Conservation (phyloP, 2,888 invertebrate species). For the Biston stratarius region DNA sequence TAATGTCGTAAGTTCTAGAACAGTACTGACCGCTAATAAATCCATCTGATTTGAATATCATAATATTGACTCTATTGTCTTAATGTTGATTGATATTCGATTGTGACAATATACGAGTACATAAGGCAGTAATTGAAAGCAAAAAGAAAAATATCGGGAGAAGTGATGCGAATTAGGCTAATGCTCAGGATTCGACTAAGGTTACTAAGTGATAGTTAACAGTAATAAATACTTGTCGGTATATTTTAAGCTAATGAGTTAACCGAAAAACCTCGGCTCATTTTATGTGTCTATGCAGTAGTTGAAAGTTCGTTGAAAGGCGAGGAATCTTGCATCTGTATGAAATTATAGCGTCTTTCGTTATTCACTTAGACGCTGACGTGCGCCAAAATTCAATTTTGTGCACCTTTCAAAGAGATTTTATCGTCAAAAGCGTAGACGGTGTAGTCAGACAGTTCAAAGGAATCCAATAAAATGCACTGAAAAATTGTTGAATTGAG, state of each 20-base stretch:
- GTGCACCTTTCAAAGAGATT: slow-evolving; percentile 53
- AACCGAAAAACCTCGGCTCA: background rate
- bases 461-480: background rate
- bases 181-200: too few relatives aligned
- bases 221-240: background rate
- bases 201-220: background rate
- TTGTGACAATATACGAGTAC: too few relatives aligned
- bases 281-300: background rate
- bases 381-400: slow-evolving; percentile 55
- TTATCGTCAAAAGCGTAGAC: slow-evolving; percentile 45
- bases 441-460: slow-evolving; percentile 3
- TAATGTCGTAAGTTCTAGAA: too few relatives aligned
- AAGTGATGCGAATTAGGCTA: too few relatives aligned
- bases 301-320: background rate
- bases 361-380: slow-evolving; percentile 25
- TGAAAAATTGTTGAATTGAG: background rate
- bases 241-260: background rate
- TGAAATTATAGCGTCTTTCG: slow-evolving; percentile 38
- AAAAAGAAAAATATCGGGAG: too few relatives aligned
- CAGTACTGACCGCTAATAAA: too few relatives aligned
- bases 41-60: too few relatives aligned
- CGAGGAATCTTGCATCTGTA: slow-evolving; percentile 32
- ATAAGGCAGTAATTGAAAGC: too few relatives aligned
- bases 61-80: too few relatives aligned
- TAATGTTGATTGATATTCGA: too few relatives aligned